These are phyloP conservation scores for Drosophila ananassae DNA, from an alignment of 1,140 invertebrate species.

Conservation along the genomic window DNA sequence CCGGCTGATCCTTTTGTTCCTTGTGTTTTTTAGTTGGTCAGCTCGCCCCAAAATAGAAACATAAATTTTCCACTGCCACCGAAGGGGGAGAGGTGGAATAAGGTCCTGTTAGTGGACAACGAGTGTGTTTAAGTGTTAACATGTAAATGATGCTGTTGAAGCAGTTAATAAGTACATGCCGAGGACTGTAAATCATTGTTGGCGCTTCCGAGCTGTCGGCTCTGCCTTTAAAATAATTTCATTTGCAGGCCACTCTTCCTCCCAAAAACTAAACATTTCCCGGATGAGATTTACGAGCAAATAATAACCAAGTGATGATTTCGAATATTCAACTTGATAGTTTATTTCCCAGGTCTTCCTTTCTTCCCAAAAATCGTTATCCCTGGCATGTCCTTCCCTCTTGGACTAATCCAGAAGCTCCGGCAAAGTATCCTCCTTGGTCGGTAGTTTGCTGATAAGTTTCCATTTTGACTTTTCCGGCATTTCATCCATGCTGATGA, in stretches of 20 bases:
- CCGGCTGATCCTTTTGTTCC: conserved; percentile 3
- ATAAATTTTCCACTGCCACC: conserved; percentile 66
- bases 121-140: conserved; percentile 83
- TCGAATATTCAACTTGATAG: conserved; percentile 30
- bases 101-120: conserved; percentile 41
- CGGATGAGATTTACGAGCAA: conserved; percentile 49
- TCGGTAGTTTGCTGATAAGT: conserved; percentile 79
- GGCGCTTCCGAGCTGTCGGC: conserved; percentile 46
- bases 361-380: conserved; percentile 17
- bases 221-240: conserved; percentile 57
- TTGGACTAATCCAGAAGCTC: conserved; percentile 23
- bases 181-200: conserved; percentile 67
- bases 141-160: conserved; percentile 80
- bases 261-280: background rate
- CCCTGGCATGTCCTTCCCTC: conserved; percentile 3
- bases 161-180: conserved; percentile 76
- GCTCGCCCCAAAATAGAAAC: conserved; percentile 53
- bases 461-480: conserved; percentile 81
- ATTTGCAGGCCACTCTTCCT: conserved; percentile 17
- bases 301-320: conserved; percentile 59
- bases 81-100: conserved; percentile 11
- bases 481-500: conserved; percentile 80
- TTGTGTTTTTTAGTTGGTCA: conserved; percentile 20
- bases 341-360: background rate
- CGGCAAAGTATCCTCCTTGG: conserved; percentile 67